Base-by-base conservation (phyloP, 1,140 invertebrate species). In the Temnothorax nylanderi region DNA sequence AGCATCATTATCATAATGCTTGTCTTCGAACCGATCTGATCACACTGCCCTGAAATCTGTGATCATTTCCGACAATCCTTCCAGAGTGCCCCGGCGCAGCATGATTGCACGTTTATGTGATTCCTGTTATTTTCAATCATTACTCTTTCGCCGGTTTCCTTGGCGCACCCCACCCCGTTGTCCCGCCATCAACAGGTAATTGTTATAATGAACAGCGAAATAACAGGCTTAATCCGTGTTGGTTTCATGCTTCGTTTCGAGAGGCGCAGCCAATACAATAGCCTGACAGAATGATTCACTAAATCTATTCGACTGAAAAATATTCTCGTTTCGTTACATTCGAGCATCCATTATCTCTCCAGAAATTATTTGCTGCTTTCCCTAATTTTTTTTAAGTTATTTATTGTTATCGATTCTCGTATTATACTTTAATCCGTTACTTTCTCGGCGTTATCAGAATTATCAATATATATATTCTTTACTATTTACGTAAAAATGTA, bases 91-190 rank as follows among this genome's bases (percentile, higher is more conserved):
- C 74, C 81, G 85, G 82, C 86, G 78, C 44, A 74, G 80, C 84
- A 88, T 94, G 92, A 94, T 93, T 94, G 88, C 92, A 94, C 93
- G 93, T 93, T 94, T 94, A 94, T 91, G 69, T 91, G 93, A 94
- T 94, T 94, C 93, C 93, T 94, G 93, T 94, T 94, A 94, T 94
- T 94, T 94, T 93, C 94, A 92, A 94, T 94, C 93, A 94, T 94
- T 94, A 94, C 89, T 90, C 87, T 82, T 76, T 88, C 90, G 62
- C 78, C 77, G 69, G 56, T 80, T 72, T 87, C 76, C 88, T 67
- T 54, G 75, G 75, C 81, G 51, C 72, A 34, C 60, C 49, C 34
- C 80, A 41, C 74, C 84, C 80, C 74, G 69, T 64, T 60, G 54
- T 62, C 56, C 77, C 77, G 51, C 74, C 88, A 88, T 91, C 91